Evolutionary conservation across 2,113 vertebrate species (phyloP), one percentile per base, ranked within the genome.

Genomic region (Melanerpes aurifrons): DNA sequence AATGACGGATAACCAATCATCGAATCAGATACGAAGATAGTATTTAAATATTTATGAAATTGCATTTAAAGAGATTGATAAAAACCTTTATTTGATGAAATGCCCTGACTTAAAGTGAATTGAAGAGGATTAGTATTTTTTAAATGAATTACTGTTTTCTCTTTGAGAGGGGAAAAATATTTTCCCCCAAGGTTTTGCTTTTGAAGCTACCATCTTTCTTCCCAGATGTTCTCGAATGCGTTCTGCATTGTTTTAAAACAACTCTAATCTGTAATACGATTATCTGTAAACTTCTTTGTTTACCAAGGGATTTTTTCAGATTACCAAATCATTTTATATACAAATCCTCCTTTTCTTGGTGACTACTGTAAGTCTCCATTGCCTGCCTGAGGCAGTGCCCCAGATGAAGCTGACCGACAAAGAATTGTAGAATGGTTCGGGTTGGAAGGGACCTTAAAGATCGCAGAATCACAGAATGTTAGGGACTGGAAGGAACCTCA

Each of bases 241-340:
- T 87, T 89, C 69, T 94, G 48, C 69, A 89, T 95, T 96, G 96
- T 96, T 96, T 83, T 93, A 57, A 67, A 93, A 91, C 96, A 95
- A 92, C 69, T 82, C 61, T 93, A 92, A 91, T 96, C 85, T 95
- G 85, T 96, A 96, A 96, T 94, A 74, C 25, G 2, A 92, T 96
- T 96, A 94, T 89, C 62, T 87, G 81, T 79, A 82, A 84, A 96
- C 80, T 94, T 95, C 70, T 87, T 95, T 96, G 85, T 94, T 93
- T 92, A 85, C 84, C n/a, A 84, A 92, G 64, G 94, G 91, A 91
- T 96, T 96, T 96, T 91, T 95, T 90, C 86, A 86, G 92, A 84
- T 93, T 93, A 94, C 54, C 57, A 80, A 91, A 82, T 92, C 3
- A 87, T 75, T 94, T 93, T 77, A 6, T 62, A 31, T 48, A 89